Evolutionary conservation across 2,113 vertebrate species (phyloP), one percentile per base, ranked within the genome.

Genomic region (Ia io): DNA sequence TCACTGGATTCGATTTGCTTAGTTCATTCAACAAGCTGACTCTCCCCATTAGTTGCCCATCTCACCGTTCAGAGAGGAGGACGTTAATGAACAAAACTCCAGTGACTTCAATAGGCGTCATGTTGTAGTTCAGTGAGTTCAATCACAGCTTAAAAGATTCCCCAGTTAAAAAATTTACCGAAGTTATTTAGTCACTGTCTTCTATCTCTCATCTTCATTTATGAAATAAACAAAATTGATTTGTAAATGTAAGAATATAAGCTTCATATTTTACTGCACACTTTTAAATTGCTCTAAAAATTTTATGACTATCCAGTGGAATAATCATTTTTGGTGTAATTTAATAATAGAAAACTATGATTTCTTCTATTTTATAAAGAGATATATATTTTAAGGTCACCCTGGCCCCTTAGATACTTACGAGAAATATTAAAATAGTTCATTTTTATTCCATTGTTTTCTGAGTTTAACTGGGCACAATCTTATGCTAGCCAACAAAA

Each of bases 281-380:
- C 70, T 90, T 86, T 89, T 82, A 37, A 79, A 59, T 30, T 59
- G 6, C 20, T 63, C 22, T 67, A 83, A 73, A 56, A 78, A 63
- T 18, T 2, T 83, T 86, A 88, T 63, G 9, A 88, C 49, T 91
- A 87, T 40, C 10, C 28, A 74, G 47, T 35, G 32, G 23, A 65
- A 74, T 80, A 79, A 61, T n/a, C 20, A 82, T 28, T 77, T 69
- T 67, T 67, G 32, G 1, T 67, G 8, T 84, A 70, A 84, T 11
- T 82, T 74, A 89, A 71, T 79, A 59, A 65, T 18, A 94, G 20
- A 78, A 88, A 92, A 94, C 20, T 13, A 47, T 70, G 0, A 79
- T 90, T 74, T 92, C n/a, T 94, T 85, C 6, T 3, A n/a, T 40
- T 86, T 80, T 77, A 80, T 42, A 76, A 74, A 78, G 14, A 93